These are phyloP conservation scores for Drosophila malerkotliana DNA, from an alignment of 1,140 invertebrate genomes.

Conservation along the genomic window DNA sequence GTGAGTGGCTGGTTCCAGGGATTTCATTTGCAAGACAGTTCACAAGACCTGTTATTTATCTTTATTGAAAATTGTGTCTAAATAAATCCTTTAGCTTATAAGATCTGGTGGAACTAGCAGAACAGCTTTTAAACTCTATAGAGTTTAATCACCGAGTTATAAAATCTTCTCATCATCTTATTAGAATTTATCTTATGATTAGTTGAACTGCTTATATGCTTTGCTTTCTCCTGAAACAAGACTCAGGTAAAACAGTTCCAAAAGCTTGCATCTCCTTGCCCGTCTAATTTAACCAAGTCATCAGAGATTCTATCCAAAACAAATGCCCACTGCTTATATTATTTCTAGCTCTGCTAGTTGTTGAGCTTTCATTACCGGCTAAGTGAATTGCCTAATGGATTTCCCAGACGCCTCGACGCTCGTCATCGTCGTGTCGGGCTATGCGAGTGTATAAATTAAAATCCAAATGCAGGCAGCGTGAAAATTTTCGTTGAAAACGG, in stretches of 20 bases:
- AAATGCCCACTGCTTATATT: constrained; percentile 26
- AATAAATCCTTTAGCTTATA: background rate
- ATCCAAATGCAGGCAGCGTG: constrained; percentile 55
- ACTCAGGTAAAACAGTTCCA: constrained; percentile 1
- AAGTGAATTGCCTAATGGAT: constrained; percentile 51
- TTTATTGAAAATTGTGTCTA: background rate
- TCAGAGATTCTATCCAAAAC: constrained; percentile 19
- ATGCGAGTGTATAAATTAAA: constrained; percentile 62
- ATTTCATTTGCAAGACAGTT: constrained; percentile 21
- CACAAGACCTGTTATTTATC: constrained; percentile 13
- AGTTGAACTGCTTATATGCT: background rate
- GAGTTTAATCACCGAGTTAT: too few species aligned
- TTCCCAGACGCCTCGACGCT: constrained; percentile 21
- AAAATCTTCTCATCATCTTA: too few species aligned
- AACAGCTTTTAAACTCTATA: too few species aligned
- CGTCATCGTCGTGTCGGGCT: constrained; percentile 18
- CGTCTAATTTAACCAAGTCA: constrained; percentile 6
- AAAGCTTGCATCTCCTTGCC: background rate
- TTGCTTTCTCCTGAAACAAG: background rate
- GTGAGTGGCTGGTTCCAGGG: background rate
- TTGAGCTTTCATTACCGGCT: constrained; percentile 37
- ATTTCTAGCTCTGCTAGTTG: constrained; percentile 13
- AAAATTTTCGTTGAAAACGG: constrained; percentile 67
- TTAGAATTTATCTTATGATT: too few species aligned
- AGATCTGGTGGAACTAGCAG: too few species aligned